phyloP scores from a whole-genome alignment of 2,113 vertebrate genomes.

The Hippotragus niger region DNA sequence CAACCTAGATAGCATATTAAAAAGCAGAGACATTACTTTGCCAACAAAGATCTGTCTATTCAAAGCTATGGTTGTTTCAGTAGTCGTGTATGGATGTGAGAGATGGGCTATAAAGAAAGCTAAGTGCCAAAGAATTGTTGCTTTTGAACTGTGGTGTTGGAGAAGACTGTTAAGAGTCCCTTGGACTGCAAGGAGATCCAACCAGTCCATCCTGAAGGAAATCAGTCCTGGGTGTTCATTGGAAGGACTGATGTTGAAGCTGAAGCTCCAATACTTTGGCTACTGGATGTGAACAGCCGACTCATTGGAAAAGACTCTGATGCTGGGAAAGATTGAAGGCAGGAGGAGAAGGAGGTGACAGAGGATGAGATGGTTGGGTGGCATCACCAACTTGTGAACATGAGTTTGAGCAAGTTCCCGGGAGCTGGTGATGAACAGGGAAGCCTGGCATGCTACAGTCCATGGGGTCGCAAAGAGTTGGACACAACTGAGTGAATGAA shows the following conservation, averaged over 20 bases:
- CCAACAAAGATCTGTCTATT: background rate
- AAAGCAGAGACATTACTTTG: background rate
- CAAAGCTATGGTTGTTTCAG: background rate
- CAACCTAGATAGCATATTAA: background rate
- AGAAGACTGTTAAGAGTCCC: background rate
- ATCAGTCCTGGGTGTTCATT: background rate
- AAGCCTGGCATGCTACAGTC: background rate
- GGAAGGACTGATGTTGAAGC: background rate
- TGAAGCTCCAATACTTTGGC: background rate
- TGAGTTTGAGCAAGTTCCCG: background rate
- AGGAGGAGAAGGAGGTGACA: background rate
- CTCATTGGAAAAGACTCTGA: background rate
- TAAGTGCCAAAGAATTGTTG: rapidly evolving
- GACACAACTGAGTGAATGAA: background rate
- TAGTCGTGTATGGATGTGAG: background rate
- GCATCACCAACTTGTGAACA: background rate
- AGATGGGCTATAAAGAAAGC: background rate
- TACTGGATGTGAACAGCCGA: background rate
- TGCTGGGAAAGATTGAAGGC: background rate
- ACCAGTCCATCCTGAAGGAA: background rate
- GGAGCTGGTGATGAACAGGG: background rate
- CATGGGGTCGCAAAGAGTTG: background rate
- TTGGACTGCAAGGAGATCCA: background rate
- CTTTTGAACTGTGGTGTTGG: background rate
- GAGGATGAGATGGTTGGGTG: background rate